phyloP scores from a whole-genome alignment of 92 coral and sea anemone species.

The Pocillopora grandis region DNA sequence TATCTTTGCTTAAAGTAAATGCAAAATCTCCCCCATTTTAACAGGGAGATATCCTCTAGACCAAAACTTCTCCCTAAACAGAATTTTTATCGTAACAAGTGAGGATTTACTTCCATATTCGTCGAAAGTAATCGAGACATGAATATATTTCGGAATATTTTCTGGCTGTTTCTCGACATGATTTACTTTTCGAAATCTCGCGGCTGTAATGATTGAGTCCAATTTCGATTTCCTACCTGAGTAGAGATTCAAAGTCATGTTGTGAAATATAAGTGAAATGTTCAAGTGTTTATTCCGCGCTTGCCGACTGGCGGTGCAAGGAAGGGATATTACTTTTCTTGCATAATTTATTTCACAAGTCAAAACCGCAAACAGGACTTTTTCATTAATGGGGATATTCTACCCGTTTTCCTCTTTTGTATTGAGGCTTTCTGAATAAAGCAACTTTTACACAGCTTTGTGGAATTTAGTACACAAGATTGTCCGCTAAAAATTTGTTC shows the following conservation, averaged over 20 bases:
- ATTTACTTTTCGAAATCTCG: too few species aligned
- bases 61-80: not conserved
- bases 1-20: too few species aligned
- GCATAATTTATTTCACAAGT: not conserved
- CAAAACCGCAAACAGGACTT: conserved; percentile 12
- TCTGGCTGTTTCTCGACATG: too few species aligned
- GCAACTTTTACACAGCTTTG: not conserved
- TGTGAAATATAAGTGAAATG: not conserved
- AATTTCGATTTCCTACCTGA: not conserved
- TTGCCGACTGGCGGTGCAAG: conserved; percentile 16
- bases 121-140: too few species aligned
- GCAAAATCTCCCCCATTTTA: too few species aligned
- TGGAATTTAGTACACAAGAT: not conserved
- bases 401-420: not conserved
- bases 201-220: not conserved
- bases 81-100: too few species aligned
- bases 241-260: not conserved
- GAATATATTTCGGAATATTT: too few species aligned
- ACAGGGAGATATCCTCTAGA: not conserved
- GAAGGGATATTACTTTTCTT: not conserved
- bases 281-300: not conserved
- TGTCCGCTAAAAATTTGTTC: not conserved
- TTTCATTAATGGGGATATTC: not conserved
- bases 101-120: too few species aligned
- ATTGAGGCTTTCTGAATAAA: not conserved